These are phyloP conservation scores for Leptinotarsa defecta DNA, from an alignment of 1,140 invertebrate species.

Conservation along the genomic window DNA sequence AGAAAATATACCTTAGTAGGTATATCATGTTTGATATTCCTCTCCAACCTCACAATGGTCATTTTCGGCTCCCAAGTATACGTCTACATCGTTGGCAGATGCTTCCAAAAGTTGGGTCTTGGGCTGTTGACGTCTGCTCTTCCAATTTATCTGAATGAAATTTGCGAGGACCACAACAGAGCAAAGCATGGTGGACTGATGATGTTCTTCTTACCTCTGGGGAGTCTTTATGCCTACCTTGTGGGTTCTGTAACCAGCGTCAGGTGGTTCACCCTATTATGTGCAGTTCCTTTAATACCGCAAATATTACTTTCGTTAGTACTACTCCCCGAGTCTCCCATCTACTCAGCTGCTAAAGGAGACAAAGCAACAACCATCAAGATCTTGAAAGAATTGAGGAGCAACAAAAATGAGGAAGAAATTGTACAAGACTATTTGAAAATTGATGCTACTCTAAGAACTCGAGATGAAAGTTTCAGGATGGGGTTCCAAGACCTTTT, in stretches of 20 bases:
- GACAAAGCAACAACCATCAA: conserved; percentile 65
- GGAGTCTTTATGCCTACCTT: background rate
- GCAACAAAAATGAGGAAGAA: conserved; percentile 59
- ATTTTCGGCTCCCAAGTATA: conserved; percentile 50
- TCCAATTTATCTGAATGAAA: conserved; percentile 1
- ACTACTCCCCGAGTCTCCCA: conserved; percentile 82
- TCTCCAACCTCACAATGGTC: conserved; percentile 23
- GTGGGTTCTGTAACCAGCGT: background rate
- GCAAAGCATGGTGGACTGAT: conserved; percentile 3
- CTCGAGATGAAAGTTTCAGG: conserved; percentile 59
- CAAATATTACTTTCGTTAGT: background rate
- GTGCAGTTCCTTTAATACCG: background rate
- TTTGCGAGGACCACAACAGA: conserved; percentile 17
- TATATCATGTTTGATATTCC: conserved; percentile 45
- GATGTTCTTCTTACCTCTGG: conserved; percentile 6
- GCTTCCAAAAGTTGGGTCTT: conserved; percentile 38
- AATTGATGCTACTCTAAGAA: conserved; percentile 59
- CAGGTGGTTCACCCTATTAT: background rate
- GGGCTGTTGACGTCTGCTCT: background rate
- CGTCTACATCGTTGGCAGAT: conserved; percentile 56
- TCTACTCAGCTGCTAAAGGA: conserved; percentile 66
- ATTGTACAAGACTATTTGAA: conserved; percentile 67
- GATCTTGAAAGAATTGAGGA: conserved; percentile 69
- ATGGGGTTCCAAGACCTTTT: conserved; percentile 64
- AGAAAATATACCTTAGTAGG: conserved; percentile 57